Conservation (phyloP, 2,797 vertebrate genomes). For the Pyrrhura leucotis region DNA sequence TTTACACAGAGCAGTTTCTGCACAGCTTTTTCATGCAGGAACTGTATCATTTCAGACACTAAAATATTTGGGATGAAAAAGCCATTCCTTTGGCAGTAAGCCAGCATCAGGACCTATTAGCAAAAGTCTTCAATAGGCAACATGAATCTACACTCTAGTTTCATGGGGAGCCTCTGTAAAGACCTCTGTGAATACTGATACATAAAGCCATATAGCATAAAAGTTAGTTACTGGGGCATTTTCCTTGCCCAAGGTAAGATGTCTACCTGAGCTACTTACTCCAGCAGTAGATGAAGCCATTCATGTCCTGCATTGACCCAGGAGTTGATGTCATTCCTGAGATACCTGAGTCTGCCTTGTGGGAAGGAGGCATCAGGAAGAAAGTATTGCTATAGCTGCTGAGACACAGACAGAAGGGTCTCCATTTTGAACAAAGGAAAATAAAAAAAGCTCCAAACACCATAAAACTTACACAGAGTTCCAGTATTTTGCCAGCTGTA, state of each 20-base stretch:
- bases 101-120: background rate
- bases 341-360: background rate
- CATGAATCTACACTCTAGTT: background rate
- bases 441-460: background rate
- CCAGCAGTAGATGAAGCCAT: background rate
- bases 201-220: background rate
- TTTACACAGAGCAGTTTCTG: background rate
- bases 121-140: background rate
- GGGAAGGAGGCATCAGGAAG: background rate
- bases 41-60: background rate
- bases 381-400: background rate
- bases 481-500: background rate
- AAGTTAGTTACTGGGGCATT: background rate
- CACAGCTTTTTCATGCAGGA: background rate
- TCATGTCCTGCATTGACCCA: background rate
- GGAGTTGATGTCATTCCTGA: background rate
- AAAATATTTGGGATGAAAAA: background rate
- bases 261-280: background rate
- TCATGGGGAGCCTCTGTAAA: background rate
- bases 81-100: fast-evolving
- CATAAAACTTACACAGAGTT: background rate
- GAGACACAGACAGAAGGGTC: background rate
- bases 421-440: background rate
- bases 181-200: background rate
- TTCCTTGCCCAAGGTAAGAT: background rate